Base-by-base conservation (phyloP, 1,140 invertebrate genomes). In the Semibalanus balanoides region DNA sequence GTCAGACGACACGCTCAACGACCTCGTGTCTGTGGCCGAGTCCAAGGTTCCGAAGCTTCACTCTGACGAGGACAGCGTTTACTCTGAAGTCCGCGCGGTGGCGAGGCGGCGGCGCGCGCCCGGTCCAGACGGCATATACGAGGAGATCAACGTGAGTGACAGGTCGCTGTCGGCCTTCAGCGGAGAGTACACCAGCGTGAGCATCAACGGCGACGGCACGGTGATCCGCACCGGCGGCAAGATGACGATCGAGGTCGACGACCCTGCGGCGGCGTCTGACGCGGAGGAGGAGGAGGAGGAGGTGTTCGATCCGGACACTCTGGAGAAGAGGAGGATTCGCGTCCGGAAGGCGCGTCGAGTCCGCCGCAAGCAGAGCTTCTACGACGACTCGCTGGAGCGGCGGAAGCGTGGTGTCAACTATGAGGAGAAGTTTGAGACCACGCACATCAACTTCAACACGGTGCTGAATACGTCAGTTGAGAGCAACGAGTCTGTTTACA, bases 21-120 rank as follows among this genome's bases (percentile, higher is more conserved):
- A 87, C 77, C 83, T 87, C 79, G 83, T 85, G 0, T 83, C 83
- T 19, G 77, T 83, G 0, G 84, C 86, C 74, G 83, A 83, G 0
- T 77, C 84, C 0, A 84, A 86, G n/a, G 79, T 72, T 9, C 77
- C 27, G 76, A 81, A 76, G 27, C 77, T 30, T 74, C 88, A 91
- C 76, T 93, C 92, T 79, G 91, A 93, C 80, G 88, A 90, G 0
- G 92, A 93, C 78, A 93, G 92, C 82, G 83, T 93, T 74, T 91
- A 93, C 69, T 77, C 75, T 5, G 83, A 86, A 90, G 78, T 85
- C 0, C 87, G 85, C 76, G 83, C 73, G 19, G 31, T 86, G 80
- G 85, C 84, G 81, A 74, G 81, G 78, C 30, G 82, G 83, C 3
- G 85, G 84, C n/a, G 86, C 85, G 91, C 91, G 85, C 86, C 87